Percentiles rank a stretch among this genome's conserved stretches.
Conservation (phyloP, 2,797 vertebrate species). For the Tragelaphus oryx region DNA sequence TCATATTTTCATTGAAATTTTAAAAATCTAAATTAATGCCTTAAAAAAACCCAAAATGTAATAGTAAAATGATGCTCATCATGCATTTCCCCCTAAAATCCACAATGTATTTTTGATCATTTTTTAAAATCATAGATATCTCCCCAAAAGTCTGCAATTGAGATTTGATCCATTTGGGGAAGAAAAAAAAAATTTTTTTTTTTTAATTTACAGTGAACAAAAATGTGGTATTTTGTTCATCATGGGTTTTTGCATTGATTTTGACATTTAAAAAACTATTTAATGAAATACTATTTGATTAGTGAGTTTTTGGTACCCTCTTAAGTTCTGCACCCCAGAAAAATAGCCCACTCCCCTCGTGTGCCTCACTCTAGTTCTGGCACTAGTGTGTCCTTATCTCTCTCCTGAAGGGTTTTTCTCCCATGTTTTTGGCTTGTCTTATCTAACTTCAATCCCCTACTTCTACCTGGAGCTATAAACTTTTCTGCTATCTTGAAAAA, state of each 20-base stretch:
- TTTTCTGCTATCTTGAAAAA: not conserved
- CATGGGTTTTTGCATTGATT: not conserved
- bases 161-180: not conserved
- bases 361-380: not conserved
- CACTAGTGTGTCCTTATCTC: not conserved
- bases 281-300: not conserved
- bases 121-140: not conserved
- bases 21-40: not conserved
- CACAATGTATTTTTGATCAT: not conserved
- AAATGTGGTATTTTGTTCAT: not conserved
- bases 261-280: not conserved
- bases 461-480: not conserved
- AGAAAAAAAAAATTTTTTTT: no score
- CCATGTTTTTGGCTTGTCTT: not conserved
- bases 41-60: not conserved
- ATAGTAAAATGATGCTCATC: not conserved
- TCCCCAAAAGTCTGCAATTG: not conserved
- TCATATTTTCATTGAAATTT: not conserved
- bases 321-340: not conserved
- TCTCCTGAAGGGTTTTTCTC: not conserved
- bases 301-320: not conserved
- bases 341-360: not conserved
- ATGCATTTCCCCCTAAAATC: not conserved
- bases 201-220: not conserved
- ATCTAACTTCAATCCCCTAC: not conserved